These are phyloP conservation scores for Scalopus aquaticus DNA, from an alignment of 2,113 vertebrate genomes.

Conservation along the genomic window DNA sequence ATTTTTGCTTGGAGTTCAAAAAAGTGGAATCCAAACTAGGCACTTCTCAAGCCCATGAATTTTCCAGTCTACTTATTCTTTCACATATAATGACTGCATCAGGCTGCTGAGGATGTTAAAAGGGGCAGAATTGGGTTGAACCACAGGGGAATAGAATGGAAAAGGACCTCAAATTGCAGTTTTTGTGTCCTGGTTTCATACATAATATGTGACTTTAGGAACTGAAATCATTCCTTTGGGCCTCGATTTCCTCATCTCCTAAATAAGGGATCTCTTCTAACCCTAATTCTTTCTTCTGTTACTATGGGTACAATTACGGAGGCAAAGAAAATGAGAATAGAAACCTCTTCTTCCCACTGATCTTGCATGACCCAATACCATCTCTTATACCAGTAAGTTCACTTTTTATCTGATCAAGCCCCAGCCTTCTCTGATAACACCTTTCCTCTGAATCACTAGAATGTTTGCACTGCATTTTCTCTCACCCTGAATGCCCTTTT, in stretches of 20 bases:
- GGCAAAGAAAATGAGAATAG: background rate
- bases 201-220: background rate
- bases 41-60: background rate
- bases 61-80: background rate
- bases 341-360: background rate
- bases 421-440: conserved; percentile 40
- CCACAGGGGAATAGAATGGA: background rate
- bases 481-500: background rate
- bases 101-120: background rate
- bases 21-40: background rate
- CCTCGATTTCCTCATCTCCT: conserved; percentile 33
- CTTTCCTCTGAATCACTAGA: conserved; percentile 6
- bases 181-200: background rate
- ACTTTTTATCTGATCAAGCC: conserved; percentile 11
- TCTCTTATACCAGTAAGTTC: conserved; percentile 21
- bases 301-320: background rate
- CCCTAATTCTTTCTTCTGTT: conserved; percentile 7
- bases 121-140: background rate
- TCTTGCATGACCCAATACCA: background rate
- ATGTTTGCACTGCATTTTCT: background rate
- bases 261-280: background rate
- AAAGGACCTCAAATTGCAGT: background rate
- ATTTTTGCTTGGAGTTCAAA: background rate
- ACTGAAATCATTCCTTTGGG: background rate
- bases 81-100: background rate